phyloP scores from a whole-genome alignment of 2,888 invertebrate genomes.

The Zaprionus lineosus region DNA sequence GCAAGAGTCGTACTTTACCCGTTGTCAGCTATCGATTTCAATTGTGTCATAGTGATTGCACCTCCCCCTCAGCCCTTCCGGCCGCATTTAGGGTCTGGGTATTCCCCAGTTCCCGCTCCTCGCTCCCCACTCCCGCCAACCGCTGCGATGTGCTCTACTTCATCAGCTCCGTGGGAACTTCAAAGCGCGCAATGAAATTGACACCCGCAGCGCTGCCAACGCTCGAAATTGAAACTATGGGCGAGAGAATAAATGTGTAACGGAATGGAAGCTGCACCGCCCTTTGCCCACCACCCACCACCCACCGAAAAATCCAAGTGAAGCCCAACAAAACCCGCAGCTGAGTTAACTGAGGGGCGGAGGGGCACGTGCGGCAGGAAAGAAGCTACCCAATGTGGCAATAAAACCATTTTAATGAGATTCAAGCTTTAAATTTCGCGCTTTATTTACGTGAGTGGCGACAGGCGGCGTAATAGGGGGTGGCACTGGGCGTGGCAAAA shows the following conservation, averaged over 20 bases:
- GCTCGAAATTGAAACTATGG: slow-evolving; percentile 69
- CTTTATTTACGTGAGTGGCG: slow-evolving; percentile 68
- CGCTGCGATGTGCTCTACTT: background rate
- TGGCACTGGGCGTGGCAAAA: slow-evolving; percentile 31
- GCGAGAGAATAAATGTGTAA: slow-evolving; percentile 70
- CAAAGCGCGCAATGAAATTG: slow-evolving; percentile 73
- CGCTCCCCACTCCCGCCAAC: background rate
- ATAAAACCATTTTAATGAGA: slow-evolving; percentile 76
- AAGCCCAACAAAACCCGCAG: slow-evolving; percentile 1
- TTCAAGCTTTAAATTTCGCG: slow-evolving; percentile 74
- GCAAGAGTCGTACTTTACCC: slow-evolving; percentile 30
- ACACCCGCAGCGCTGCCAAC: slow-evolving; percentile 67
- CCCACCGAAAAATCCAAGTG: background rate
- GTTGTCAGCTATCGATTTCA: slow-evolving; percentile 66
- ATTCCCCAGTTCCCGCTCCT: slow-evolving; percentile 3
- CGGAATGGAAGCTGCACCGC: slow-evolving; percentile 61
- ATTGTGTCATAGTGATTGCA: slow-evolving; percentile 61
- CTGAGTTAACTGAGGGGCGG: background rate
- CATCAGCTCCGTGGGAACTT: slow-evolving; percentile 49
- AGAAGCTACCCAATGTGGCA: slow-evolving; percentile 39
- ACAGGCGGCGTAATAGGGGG: slow-evolving; percentile 7
- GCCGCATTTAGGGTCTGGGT: too few species aligned
- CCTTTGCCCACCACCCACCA: background rate
- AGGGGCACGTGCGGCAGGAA: slow-evolving; percentile 5
- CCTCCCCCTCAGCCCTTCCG: too few species aligned